phyloP scores from a whole-genome alignment of 1,140 invertebrate genomes.

The Lepidurus packardi region DNA sequence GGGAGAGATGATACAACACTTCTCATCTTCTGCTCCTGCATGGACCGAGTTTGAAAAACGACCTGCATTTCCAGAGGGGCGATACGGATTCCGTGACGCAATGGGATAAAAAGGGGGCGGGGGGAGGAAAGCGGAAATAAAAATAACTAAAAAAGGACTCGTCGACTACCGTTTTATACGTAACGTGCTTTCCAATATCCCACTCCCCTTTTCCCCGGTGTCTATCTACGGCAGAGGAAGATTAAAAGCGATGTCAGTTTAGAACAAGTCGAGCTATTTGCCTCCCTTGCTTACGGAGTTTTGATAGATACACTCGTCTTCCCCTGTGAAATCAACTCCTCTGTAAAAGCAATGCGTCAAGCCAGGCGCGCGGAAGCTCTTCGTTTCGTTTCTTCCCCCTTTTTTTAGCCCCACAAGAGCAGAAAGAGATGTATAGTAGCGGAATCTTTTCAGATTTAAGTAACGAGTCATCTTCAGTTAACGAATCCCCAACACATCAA shows the following conservation, averaged over 20 bases:
- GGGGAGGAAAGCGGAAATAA: too few species aligned
- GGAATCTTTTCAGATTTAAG: neutral
- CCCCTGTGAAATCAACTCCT: neutral
- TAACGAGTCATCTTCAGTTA: neutral
- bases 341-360: neutral
- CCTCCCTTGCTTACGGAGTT: neutral
- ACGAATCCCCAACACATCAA: neutral
- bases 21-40: too few species aligned
- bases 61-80: too few species aligned
- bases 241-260: neutral
- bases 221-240: neutral
- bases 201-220: neutral
- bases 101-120: too few species aligned
- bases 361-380: neutral
- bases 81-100: too few species aligned
- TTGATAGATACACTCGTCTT: neutral
- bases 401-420: neutral
- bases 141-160: neutral
- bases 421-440: neutral
- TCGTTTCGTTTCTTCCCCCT: neutral
- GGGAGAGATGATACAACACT: too few species aligned
- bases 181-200: neutral
- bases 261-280: neutral
- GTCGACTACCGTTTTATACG: neutral
- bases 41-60: too few species aligned